Evolutionary conservation across 2,888 invertebrate species (phyloP), one percentile per base, ranked within the genome.

Genomic region (Euclidia mi): DNA sequence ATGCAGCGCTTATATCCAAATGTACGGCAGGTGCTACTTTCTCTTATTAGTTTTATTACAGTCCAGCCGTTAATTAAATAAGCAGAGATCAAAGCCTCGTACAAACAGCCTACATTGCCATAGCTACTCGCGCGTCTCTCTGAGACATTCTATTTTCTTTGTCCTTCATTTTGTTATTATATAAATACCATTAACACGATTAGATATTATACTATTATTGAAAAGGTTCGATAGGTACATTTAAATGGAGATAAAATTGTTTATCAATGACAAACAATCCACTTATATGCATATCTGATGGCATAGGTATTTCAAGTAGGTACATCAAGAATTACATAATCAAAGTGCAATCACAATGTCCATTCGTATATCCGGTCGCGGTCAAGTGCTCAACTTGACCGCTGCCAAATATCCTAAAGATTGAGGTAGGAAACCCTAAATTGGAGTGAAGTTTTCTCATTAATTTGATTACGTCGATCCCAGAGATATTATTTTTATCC

Each of bases 381-480:
- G 81, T 74, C 79, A 75, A 81, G 75, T 72, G 62, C 45, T 49
- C 43, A 60, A 87, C 87, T 91, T 91, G 92, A 92, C 92, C 92
- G 87, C 83, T 87, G 84, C 85, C 89, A 85, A 90, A 90, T 89
- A 91, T 88, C 85, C 88, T 87, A 88, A 91, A 92, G 91, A 92
- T 91, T 92, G 90, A 89, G 88, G 87, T 87, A 89, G 90, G 90
- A 90, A 92, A 87, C 83, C 89, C 90, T 88, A 92, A 93, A 92
- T 92, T 90, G 91, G 89, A 92, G 92, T 91, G 90, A 94, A 93
- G 92, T 94, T 94, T 93, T 92, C 92, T 93, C 92, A 92, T 94
- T 93, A 94, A 94, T 94, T 93, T 93, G 92, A 93, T 94, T 92
- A 93, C 91, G 92, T 92, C 93, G 92, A 94, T 93, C 91, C 92